Conservation (phyloP, 2,888 invertebrate genomes). For the Flabesymbios commensalis region DNA sequence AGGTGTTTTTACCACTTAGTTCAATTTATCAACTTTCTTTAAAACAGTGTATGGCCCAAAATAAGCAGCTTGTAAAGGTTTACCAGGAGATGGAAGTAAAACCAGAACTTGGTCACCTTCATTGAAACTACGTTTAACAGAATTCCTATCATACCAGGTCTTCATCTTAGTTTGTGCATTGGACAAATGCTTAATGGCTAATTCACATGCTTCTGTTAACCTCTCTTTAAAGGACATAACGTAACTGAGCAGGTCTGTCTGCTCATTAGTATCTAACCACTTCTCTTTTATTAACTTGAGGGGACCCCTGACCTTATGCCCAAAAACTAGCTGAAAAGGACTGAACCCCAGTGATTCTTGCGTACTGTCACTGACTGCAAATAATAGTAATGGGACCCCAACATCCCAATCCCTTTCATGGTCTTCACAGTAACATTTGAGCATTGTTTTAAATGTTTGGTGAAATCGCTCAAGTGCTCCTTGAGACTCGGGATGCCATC, state of each 20-base stretch:
- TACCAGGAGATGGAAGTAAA: not conserved
- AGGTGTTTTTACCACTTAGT: not conserved
- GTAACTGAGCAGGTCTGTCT: not conserved
- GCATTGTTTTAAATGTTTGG: not conserved
- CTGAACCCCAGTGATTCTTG: conserved; percentile 13
- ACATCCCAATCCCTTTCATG: conserved; percentile 3
- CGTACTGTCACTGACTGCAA: conserved; percentile 5
- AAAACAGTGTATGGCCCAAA: conserved; percentile 3
- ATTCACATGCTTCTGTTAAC: not conserved
- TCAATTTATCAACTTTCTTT: not conserved
- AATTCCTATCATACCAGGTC: not conserved
- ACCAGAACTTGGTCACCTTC: conserved; percentile 3
- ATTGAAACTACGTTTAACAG: not conserved
- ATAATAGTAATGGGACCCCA: not conserved
- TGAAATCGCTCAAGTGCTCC: not conserved
- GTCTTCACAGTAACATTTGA: not conserved
- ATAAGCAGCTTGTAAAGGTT: not conserved
- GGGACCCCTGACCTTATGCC: conserved; percentile 6
- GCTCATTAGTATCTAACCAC: not conserved
- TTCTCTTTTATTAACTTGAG: conserved; percentile 10
- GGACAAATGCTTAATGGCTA: not conserved
- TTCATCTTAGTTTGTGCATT: not conserved
- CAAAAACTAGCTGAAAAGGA: conserved; percentile 13
- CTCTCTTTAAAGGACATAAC: not conserved
- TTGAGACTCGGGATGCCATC: not conserved